phyloP scores from a whole-genome alignment of 2,888 invertebrate species.

The Erebia aethiops region DNA sequence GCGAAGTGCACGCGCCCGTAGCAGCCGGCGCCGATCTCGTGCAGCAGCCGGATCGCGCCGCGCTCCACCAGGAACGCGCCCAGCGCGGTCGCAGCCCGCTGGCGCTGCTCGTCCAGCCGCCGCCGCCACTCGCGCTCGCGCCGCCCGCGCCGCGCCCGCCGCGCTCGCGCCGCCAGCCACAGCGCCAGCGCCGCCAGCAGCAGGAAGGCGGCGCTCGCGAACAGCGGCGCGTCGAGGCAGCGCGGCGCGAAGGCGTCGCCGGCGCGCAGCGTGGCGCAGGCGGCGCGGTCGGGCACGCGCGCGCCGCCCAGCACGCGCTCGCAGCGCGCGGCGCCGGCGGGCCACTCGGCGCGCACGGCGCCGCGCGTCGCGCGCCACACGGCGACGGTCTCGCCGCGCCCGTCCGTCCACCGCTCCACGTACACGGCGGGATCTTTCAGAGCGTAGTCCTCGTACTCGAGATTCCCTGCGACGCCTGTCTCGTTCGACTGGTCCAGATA shows the following conservation, averaged over 20 bases:
- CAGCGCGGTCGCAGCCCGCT: conserved; percentile 44
- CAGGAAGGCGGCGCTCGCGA: conserved; percentile 80
- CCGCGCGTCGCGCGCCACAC: conserved; percentile 1
- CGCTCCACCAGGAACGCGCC: conserved; percentile 49
- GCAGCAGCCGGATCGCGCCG: conserved; percentile 48
- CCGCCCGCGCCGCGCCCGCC: conserved; percentile 63
- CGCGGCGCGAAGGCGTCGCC: conserved; percentile 77
- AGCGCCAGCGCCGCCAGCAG: conserved; percentile 79
- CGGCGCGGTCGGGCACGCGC: conserved; percentile 14
- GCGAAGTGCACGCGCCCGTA: conserved; percentile 62
- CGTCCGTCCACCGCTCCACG: conserved; percentile 3
- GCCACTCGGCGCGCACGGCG: background rate
- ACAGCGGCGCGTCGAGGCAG: conserved; percentile 88
- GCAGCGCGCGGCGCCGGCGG: background rate
- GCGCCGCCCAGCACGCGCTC: background rate
- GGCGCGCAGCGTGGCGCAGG: conserved; percentile 33
- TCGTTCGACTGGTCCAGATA: background rate
- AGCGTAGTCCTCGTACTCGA: background rate
- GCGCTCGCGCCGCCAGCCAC: conserved; percentile 75
- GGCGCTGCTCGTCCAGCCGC: conserved; percentile 49
- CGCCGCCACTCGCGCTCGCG: conserved; percentile 38
- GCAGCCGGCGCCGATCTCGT: conserved; percentile 59
- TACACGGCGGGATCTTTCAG: background rate
- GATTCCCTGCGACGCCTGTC: background rate
- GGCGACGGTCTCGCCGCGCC: background rate